These are phyloP conservation scores for Xestia rhomboidea DNA, from an alignment of 2,888 invertebrate species.

Conservation along the genomic window DNA sequence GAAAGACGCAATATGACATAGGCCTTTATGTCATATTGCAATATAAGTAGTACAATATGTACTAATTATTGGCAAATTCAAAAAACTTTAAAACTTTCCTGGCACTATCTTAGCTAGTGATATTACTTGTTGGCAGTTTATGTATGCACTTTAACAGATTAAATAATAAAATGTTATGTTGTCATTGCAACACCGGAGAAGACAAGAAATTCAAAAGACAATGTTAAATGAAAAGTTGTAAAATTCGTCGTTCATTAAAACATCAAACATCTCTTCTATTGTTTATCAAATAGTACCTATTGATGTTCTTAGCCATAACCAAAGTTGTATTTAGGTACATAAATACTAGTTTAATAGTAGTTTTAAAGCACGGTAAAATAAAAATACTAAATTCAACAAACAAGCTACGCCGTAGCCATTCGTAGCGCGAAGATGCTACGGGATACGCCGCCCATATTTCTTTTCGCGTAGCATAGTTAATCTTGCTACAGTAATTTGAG, in stretches of 20 bases:
- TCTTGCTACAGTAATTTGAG: conserved; percentile 3
- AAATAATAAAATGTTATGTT: not conserved
- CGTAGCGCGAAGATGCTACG: conserved; percentile 51
- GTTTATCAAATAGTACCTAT: not conserved
- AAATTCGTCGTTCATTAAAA: not conserved
- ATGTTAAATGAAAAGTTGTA: not conserved
- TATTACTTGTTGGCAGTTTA: not conserved
- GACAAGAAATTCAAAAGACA: not conserved
- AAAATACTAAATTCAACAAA: conserved; percentile 3
- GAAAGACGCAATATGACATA: not conserved
- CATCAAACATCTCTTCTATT: not conserved
- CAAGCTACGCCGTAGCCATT: conserved; percentile 52
- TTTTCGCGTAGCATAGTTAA: conserved; percentile 27
- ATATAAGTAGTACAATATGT: not conserved
- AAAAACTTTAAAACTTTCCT: not conserved
- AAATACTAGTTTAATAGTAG: not conserved
- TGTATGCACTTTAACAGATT: not conserved
- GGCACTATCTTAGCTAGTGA: rapidly evolving
- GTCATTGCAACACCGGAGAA: not conserved
- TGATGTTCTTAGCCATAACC: not conserved
- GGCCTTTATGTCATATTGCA: not conserved
- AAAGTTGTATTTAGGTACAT: not conserved
- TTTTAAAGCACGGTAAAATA: not conserved
- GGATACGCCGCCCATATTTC: conserved; percentile 15
- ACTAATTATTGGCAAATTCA: not conserved